Evolutionary conservation across 2,113 vertebrate species (phyloP).

Genomic region (Anoura caudifer): DNA sequence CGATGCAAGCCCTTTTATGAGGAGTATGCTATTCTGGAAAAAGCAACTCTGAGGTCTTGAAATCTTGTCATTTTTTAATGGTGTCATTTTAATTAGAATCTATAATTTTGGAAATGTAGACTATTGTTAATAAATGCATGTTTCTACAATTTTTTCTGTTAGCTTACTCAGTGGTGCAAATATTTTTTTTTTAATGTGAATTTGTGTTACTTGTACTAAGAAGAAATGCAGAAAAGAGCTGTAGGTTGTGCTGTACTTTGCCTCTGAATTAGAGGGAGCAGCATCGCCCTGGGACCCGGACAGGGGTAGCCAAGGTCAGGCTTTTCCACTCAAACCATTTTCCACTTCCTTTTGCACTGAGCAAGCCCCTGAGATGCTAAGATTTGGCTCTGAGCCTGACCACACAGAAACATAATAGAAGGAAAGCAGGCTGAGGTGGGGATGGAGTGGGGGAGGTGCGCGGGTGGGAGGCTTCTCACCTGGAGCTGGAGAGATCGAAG

Average conservation of each 20-base stretch:
- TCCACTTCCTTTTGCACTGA: not conserved
- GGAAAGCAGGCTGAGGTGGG: not conserved
- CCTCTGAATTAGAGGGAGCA: not conserved
- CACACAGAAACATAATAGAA: not conserved
- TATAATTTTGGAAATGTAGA: not conserved
- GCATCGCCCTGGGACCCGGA: not conserved
- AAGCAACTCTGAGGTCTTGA: not conserved
- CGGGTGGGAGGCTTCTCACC: not conserved
- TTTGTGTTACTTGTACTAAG: not conserved
- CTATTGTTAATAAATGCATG: not conserved
- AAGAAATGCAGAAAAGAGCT: not conserved
- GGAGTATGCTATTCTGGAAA: not conserved
- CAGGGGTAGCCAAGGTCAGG: no score
- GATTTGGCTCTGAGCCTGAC: not conserved
- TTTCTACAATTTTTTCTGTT: not conserved
- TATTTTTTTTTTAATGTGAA: not conserved
- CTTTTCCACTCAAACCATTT: not conserved
- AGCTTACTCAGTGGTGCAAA: not conserved
- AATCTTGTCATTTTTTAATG: not conserved
- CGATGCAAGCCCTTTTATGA: fast-evolving
- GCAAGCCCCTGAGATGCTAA: not conserved
- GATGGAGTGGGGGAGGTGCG: no score
- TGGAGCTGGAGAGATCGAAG: not conserved
- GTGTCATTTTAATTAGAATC: not conserved
- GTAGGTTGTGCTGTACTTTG: fast-evolving